Percentiles rank a stretch among this genome's conserved stretches.
phyloP scores from a whole-genome alignment of 2,113 vertebrate species.

The Gobio gobio region DNA sequence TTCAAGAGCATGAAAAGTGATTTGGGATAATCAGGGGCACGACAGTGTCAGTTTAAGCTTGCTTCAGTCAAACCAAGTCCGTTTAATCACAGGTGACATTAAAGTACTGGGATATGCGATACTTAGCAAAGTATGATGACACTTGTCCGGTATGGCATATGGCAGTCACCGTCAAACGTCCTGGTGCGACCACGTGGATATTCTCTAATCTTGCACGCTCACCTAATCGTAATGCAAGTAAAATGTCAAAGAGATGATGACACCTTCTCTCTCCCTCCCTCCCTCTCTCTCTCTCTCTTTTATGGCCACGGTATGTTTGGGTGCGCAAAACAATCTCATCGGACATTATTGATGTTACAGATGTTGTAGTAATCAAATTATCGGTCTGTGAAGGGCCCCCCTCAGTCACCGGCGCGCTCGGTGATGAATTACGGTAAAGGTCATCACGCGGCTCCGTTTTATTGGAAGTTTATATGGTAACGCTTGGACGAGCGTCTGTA shows the following conservation, averaged over 20 bases:
- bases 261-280: constrained; percentile 45
- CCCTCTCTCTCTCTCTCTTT: constrained; percentile 56
- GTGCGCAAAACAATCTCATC: constrained; percentile 81
- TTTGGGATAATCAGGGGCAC: constrained; percentile 26
- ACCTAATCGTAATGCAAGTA: constrained; percentile 31
- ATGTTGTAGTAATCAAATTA: constrained; percentile 83
- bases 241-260: constrained; percentile 49
- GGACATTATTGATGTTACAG: constrained; percentile 83
- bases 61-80: constrained; percentile 6
- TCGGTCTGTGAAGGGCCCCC: constrained; percentile 79
- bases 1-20: constrained; percentile 31
- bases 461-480: constrained; percentile 65
- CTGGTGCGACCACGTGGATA: constrained; percentile 23
- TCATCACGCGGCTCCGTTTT: constrained; percentile 70
- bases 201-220: constrained; percentile 32
- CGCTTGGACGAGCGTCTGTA: constrained; percentile 68
- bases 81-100: constrained; percentile 7
- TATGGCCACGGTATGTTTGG: constrained; percentile 79
- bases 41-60: constrained; percentile 19
- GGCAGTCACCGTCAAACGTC: constrained; percentile 44
- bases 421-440: constrained; percentile 78
- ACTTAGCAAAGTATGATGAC: constrained; percentile 19
- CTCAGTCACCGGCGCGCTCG: constrained; percentile 65
- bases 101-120: background rate
- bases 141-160: background rate